A percentile compares a stretch with the other conserved stretches of the same genome.
Evolutionary conservation across 2,113 vertebrate species (phyloP).

Genomic region (Petaurus breviceps): DNA sequence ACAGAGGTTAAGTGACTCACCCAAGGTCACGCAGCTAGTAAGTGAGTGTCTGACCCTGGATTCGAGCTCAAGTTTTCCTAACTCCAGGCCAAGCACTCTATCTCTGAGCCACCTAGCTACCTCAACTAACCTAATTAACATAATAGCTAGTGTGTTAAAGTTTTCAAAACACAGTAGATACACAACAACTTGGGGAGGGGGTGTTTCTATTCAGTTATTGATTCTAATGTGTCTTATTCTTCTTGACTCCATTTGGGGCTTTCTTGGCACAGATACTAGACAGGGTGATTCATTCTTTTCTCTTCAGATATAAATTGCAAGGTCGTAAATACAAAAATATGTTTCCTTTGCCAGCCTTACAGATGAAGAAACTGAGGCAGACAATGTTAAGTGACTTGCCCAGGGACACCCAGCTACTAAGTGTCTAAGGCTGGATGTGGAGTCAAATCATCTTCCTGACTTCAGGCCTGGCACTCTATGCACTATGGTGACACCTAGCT

Average conservation of each 20-base stretch:
- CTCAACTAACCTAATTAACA: background rate
- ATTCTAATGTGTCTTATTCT: too few relatives aligned
- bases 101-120: too few relatives aligned
- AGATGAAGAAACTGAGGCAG: background rate
- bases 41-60: too few relatives aligned
- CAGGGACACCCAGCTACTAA: background rate
- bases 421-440: background rate
- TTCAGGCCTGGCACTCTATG: background rate
- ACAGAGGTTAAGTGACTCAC: background rate
- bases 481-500: background rate
- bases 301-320: too few relatives aligned
- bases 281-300: too few relatives aligned
- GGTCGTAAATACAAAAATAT: too few relatives aligned
- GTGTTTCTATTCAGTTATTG: too few relatives aligned
- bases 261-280: too few relatives aligned
- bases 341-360: background rate
- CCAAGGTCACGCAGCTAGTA: too few relatives aligned
- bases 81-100: too few relatives aligned
- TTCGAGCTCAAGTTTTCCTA: too few relatives aligned
- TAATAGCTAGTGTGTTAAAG: background rate
- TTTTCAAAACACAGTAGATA: background rate
- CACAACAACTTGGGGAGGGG: background rate
- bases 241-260: too few relatives aligned
- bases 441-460: background rate
- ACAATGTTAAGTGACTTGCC: background rate